Conservation (phyloP, 2,113 vertebrate genomes). For the Nothoprocta perdicaria region DNA sequence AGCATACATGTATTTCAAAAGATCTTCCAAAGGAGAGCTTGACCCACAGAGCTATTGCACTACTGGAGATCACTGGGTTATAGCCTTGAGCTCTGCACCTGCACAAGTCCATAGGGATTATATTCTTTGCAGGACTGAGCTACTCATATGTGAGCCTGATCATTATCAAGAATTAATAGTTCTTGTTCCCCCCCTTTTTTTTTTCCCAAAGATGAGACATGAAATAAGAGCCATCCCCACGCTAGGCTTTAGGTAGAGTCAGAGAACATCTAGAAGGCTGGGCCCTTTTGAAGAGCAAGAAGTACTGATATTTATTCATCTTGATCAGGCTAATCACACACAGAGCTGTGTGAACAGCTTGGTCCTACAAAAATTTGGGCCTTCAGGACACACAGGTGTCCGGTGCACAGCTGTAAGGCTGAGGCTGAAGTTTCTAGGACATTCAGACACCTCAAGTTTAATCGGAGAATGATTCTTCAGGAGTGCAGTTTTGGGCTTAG, state of each 20-base stretch:
- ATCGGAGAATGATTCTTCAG: not conserved
- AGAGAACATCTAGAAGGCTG: not conserved
- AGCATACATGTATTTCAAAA: no score
- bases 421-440: not conserved
- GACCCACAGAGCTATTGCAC: not conserved
- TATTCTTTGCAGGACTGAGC: not conserved
- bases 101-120: not conserved
- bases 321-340: not conserved
- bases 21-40: not conserved
- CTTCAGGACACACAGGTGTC: not conserved
- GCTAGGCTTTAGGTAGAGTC: not conserved
- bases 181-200: not conserved
- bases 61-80: not conserved
- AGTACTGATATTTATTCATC: not conserved
- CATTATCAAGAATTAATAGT: not conserved
- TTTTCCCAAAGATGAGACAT: not conserved
- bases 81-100: not conserved
- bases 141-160: not conserved
- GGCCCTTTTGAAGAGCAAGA: not conserved
- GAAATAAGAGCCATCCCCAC: not conserved
- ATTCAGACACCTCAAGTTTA: not conserved
- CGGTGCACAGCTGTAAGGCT: not conserved
- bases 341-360: not conserved
- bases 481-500: not conserved
- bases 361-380: not conserved